Conservation (phyloP, 2,888 invertebrate genomes). For the Atethmia centrago region DNA sequence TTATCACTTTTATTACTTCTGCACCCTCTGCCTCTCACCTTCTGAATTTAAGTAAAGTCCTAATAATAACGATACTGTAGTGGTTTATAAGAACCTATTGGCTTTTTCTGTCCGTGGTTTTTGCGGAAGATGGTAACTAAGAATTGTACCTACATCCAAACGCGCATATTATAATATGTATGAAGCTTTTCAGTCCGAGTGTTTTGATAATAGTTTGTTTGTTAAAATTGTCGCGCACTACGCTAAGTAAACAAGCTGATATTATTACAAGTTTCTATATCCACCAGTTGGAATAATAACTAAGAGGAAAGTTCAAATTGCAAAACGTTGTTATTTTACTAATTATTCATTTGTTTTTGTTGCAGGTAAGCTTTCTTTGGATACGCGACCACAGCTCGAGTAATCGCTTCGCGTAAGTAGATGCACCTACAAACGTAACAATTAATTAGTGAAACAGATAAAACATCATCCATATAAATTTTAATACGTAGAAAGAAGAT, state of each 20-base stretch:
- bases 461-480: not conserved
- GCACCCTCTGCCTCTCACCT: no score
- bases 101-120: not conserved
- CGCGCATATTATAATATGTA: slow-evolving; percentile 3
- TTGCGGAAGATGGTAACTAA: not conserved
- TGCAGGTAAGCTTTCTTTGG: slow-evolving; percentile 69
- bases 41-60: not conserved
- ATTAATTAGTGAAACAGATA: slow-evolving; percentile 18
- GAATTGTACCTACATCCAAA: slow-evolving; percentile 12
- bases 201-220: slow-evolving; percentile 43
- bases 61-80: not conserved
- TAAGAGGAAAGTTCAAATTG: slow-evolving; percentile 28
- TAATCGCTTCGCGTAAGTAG: slow-evolving; percentile 28
- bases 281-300: slow-evolving; percentile 21
- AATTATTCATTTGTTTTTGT: slow-evolving; percentile 68
- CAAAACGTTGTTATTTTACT: slow-evolving; percentile 33
- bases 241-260: slow-evolving; percentile 27
- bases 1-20: slow-evolving; percentile 1
- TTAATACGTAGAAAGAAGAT: not conserved
- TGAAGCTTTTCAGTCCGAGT: slow-evolving; percentile 33
- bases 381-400: slow-evolving; percentile 4
- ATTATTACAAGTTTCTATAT: slow-evolving; percentile 30
- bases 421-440: slow-evolving; percentile 10
- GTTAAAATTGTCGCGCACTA: slow-evolving; percentile 15
- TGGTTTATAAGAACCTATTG: not conserved